Evolutionary conservation across 2,113 vertebrate species (phyloP).

Genomic region (cattle (Bos taurus)): DNA sequence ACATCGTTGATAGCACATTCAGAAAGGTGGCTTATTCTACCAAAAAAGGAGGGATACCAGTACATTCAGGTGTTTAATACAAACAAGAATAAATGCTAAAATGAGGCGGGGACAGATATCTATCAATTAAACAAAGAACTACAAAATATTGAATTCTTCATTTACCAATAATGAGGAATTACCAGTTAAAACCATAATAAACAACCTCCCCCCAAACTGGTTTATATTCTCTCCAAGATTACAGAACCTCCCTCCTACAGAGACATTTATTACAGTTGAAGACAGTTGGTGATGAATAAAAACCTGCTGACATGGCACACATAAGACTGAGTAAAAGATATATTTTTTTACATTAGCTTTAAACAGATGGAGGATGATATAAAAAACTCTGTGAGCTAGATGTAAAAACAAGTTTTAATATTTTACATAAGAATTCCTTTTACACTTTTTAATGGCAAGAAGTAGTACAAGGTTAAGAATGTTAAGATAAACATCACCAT

Average conservation of each 20-base stretch:
- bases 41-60: no score
- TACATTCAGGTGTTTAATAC: no score
- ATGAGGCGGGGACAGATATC: no score
- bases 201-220: background rate
- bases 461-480: no score
- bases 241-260: conserved; percentile 55
- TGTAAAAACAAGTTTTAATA: conserved; percentile 57
- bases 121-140: background rate
- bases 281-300: conserved; percentile 59
- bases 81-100: no score
- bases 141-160: background rate
- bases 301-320: conserved; percentile 63
- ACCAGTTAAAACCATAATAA: background rate
- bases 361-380: conserved; percentile 50
- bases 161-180: background rate
- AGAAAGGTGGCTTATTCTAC: no score
- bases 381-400: background rate
- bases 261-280: conserved; percentile 56
- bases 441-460: conserved; percentile 23
- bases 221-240: background rate
- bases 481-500: no score
- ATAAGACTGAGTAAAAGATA: conserved; percentile 48
- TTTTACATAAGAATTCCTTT: conserved; percentile 66
- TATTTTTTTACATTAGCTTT: conserved; percentile 56
- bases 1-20: no score